Evolutionary conservation across 2,797 vertebrate species (phyloP).

Genomic region (Sorex maritimensis): DNA sequence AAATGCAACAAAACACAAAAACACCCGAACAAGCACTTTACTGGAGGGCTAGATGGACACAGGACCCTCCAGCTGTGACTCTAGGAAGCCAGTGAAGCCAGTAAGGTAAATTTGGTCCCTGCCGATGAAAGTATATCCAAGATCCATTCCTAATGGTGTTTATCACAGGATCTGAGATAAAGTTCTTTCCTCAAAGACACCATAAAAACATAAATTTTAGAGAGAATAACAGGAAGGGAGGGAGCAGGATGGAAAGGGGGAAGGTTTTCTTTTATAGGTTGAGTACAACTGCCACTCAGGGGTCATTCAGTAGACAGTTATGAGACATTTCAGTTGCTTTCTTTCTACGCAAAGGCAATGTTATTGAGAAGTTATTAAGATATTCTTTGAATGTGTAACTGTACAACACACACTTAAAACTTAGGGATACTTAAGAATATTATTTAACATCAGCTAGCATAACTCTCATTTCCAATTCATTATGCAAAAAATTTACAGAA

Average conservation of each 20-base stretch:
- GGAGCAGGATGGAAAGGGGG: not conserved
- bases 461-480: slow-evolving; percentile 53
- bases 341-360: slow-evolving; percentile 27
- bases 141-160: not conserved
- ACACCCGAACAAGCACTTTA: not conserved
- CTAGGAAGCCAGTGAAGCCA: not conserved
- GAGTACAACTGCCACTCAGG: not conserved
- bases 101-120: not conserved
- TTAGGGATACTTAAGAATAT: not conserved
- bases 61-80: not conserved
- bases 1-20: no score
- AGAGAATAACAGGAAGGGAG: not conserved
- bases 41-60: not conserved
- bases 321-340: not conserved
- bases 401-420: slow-evolving; percentile 55
- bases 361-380: not conserved
- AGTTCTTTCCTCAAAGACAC: slow-evolving; percentile 5
- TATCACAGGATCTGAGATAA: not conserved
- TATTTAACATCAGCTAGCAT: not conserved
- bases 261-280: not conserved
- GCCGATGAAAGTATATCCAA: not conserved
- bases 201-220: not conserved
- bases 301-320: not conserved
- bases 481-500: slow-evolving; percentile 48
- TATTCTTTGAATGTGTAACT: not conserved